Conservation (phyloP, 2,888 invertebrate genomes). For the Trissolcus brochymenae region DNA sequence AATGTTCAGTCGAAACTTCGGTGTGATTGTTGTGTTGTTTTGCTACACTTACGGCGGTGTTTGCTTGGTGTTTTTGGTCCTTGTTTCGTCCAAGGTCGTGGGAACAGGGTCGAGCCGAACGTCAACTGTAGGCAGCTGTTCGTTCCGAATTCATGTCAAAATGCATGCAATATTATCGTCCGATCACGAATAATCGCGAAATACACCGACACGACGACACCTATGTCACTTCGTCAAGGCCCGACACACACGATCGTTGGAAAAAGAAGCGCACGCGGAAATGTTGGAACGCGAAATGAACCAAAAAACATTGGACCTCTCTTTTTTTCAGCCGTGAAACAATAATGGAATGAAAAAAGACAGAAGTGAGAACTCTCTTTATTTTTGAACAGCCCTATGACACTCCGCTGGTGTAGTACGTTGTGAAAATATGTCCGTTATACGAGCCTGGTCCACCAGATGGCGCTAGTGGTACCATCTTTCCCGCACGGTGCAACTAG, state of each 20-base stretch:
- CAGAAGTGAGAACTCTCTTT: too few relatives aligned
- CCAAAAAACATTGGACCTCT: not conserved
- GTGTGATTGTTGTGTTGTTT: not conserved
- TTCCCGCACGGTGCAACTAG: too few relatives aligned
- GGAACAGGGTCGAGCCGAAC: too few relatives aligned
- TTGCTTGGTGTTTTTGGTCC: constrained; percentile 6
- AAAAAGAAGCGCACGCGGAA: not conserved
- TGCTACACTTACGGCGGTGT: not conserved
- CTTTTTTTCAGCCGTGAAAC: not conserved
- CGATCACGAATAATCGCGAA: constrained; percentile 11
- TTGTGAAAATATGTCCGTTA: too few relatives aligned
- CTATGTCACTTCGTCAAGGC: constrained; percentile 10
- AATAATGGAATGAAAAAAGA: too few relatives aligned
- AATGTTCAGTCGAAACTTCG: not conserved
- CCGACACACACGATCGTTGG: not conserved
- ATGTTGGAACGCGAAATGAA: not conserved
- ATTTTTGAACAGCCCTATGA: too few relatives aligned
- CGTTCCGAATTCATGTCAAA: not conserved
- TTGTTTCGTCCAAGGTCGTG: not conserved
- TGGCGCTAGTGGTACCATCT: too few relatives aligned
- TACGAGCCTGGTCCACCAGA: too few relatives aligned
- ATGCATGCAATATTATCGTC: constrained; percentile 3
- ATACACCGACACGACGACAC: constrained; percentile 14
- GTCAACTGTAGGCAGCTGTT: not conserved
- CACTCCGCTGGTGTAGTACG: too few relatives aligned